Conservation (phyloP, 2,113 vertebrate species). For the Petrocephalus zakoni region DNA sequence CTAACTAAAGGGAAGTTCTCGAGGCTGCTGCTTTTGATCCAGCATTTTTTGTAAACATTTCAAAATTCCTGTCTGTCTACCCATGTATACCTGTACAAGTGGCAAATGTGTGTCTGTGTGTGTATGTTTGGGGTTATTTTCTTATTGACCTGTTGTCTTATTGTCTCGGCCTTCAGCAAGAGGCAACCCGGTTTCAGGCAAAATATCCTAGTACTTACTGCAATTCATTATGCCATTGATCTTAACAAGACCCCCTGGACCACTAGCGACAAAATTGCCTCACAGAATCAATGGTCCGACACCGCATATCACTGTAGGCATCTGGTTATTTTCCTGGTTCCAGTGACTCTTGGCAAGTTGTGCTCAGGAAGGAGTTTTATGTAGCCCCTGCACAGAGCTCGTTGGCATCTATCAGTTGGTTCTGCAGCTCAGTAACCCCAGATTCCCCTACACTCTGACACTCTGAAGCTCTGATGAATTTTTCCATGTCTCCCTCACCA, state of each 20-base stretch:
- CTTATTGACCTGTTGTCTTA: not conserved
- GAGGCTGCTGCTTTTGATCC: not conserved
- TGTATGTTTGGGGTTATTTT: too few relatives aligned
- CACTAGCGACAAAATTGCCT: not conserved
- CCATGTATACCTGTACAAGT: not conserved
- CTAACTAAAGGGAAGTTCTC: not conserved
- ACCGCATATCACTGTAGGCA: not conserved
- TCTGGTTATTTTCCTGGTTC: not conserved
- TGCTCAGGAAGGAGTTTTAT: not conserved
- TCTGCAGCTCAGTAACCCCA: not conserved
- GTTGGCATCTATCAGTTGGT: not conserved
- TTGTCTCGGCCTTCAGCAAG: not conserved
- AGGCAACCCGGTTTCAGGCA: not conserved
- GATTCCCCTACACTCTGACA: not conserved
- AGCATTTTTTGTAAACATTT: too few relatives aligned
- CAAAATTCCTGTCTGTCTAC: not conserved
- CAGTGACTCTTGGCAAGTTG: not conserved
- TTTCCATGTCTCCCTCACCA: not conserved
- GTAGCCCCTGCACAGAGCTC: not conserved
- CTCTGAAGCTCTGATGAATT: not conserved
- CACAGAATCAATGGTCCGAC: not conserved
- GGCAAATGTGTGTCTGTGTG: not conserved
- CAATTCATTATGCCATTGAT: too few relatives aligned
- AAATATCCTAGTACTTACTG: too few relatives aligned
- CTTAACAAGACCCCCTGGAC: too few relatives aligned